Percentiles rank a stretch among this genome's conserved stretches.
phyloP scores from a whole-genome alignment of 2,888 invertebrate species.

The Toxonevra muliebris region DNA sequence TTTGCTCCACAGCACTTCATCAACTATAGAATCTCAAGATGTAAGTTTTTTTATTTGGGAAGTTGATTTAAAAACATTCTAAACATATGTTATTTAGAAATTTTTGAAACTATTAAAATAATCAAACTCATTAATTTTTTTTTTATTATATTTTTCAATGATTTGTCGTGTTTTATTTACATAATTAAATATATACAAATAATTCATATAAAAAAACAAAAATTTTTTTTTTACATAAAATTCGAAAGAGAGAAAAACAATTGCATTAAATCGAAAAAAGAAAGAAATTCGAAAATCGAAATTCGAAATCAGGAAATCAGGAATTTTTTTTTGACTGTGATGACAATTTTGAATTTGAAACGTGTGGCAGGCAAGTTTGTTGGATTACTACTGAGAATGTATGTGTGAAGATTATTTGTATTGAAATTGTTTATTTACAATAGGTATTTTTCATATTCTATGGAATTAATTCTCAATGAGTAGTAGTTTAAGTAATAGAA shows the following conservation, averaged over 20 bases:
- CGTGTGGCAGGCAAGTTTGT: conserved; percentile 28
- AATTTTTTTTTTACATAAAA: conserved; percentile 48
- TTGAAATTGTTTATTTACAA: too few species aligned
- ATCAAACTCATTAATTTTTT: background rate
- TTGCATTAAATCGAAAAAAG: conserved; percentile 21
- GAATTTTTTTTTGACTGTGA: too few species aligned
- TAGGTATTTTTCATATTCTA: too few species aligned
- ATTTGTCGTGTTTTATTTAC: conserved; percentile 56
- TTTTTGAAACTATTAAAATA: background rate
- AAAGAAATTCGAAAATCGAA: conserved; percentile 2
- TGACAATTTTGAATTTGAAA: background rate
- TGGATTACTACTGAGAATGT: conserved; percentile 9
- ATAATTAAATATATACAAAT: conserved; percentile 60
- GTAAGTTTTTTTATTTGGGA: too few species aligned
- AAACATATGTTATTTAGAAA: background rate
- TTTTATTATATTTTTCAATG: conserved; percentile 35
- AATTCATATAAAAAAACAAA: conserved; percentile 57
- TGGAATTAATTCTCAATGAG: too few species aligned
- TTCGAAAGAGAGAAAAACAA: conserved; percentile 44
- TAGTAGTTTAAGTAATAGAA: too few species aligned
- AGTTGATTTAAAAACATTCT: too few species aligned
- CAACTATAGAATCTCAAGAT: too few species aligned
- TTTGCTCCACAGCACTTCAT: too few species aligned
- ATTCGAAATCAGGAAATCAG: background rate
- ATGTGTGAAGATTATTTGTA: too few species aligned